Percentiles rank a stretch among this genome's conserved stretches.
These are phyloP conservation scores for Ophraella communa DNA, from an alignment of 2,888 invertebrate species.

Conservation along the genomic window DNA sequence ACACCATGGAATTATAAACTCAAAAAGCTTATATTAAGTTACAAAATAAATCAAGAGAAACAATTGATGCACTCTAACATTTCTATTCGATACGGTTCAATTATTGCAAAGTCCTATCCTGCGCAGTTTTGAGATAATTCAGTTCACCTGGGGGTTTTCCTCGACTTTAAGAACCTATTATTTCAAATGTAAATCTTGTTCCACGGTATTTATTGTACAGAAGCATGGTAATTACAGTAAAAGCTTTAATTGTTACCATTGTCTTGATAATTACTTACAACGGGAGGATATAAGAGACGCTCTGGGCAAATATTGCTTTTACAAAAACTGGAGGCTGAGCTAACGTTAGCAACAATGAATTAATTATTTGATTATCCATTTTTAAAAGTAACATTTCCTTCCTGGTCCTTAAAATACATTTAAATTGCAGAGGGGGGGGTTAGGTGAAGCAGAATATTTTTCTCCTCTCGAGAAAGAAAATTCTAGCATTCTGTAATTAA, in stretches of 20 bases:
- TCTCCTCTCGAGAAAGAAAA: no score
- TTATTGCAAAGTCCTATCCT: conserved; percentile 6
- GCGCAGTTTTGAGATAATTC: conserved; percentile 20
- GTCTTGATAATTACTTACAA: conserved; percentile 41
- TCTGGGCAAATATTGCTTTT: conserved; percentile 36
- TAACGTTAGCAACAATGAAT: not conserved
- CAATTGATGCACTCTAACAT: no score
- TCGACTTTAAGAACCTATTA: conserved; percentile 37
- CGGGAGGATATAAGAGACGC: conserved; percentile 35
- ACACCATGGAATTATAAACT: no score
- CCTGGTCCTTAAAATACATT: not conserved
- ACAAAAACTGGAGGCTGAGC: conserved; percentile 13
- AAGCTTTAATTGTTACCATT: conserved; percentile 44
- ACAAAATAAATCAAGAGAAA: no score
- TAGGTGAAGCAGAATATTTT: no score
- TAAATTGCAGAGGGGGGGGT: no score
- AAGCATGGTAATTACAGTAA: conserved; percentile 40
- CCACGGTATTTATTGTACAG: conserved; percentile 38
- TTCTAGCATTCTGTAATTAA: no score
- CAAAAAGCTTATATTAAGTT: no score
- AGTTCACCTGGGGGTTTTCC: conserved; percentile 35
- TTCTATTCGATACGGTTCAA: no score
- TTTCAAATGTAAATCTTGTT: conserved; percentile 39
- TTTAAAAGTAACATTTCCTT: not conserved
- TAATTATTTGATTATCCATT: not conserved